A percentile compares a stretch with the other conserved stretches of the same genome.
Conservation (phyloP, 1,140 invertebrate species). For the Geopemphigus sp. region DNA sequence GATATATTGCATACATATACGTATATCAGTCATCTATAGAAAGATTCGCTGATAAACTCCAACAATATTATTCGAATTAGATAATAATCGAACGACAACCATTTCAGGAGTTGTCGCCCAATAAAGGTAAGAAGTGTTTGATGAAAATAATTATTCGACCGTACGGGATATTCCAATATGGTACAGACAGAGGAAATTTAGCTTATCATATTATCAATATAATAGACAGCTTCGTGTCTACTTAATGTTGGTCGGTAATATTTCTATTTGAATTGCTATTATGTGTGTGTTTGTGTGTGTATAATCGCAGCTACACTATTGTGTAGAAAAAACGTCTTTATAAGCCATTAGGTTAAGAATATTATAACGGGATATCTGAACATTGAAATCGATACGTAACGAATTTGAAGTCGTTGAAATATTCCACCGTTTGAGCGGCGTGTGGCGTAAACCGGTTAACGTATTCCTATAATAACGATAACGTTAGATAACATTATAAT, state of each 20-base stretch:
- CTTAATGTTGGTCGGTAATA: not conserved
- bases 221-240: not conserved
- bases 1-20: not conserved
- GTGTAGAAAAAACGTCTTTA: no score
- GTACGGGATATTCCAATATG: not conserved
- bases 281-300: no score
- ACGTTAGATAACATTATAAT: not conserved
- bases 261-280: no score
- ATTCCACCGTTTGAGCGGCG: not conserved
- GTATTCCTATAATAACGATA: not conserved
- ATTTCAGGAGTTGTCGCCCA: not conserved
- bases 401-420: not conserved
- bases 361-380: not conserved
- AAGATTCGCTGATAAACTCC: not conserved
- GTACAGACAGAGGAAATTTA: not conserved
- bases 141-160: not conserved
- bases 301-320: not conserved
- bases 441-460: not conserved
- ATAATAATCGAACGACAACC: slow-evolving; percentile 1
- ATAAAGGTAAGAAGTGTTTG: not conserved
- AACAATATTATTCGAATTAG: not conserved
- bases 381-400: not conserved
- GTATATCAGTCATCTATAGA: not conserved
- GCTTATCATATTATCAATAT: not conserved
- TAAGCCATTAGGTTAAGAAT: not conserved